A percentile compares a stretch with the other conserved stretches of the same genome.
phyloP scores from a whole-genome alignment of 2,888 invertebrate species.

The Linnaemya vulpina region DNA sequence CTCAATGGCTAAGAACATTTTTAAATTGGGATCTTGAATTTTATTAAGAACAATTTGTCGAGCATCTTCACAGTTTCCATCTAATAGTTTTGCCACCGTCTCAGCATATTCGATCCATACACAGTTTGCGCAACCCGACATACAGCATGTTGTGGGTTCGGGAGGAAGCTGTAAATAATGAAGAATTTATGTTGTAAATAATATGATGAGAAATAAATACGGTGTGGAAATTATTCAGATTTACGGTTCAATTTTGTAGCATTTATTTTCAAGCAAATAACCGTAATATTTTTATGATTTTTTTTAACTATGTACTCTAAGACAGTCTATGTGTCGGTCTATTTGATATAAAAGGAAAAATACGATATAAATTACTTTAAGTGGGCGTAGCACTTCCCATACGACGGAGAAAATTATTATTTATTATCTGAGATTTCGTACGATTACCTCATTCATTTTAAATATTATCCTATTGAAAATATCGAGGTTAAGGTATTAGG shows the following conservation, averaged over 20 bases:
- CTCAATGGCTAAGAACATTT: constrained; percentile 92
- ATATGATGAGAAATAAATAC: not conserved
- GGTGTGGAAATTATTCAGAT: not conserved
- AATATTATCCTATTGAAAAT: too few relatives aligned
- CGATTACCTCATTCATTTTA: too few relatives aligned
- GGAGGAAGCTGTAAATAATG: constrained; percentile 79
- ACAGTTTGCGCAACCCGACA: constrained; percentile 96
- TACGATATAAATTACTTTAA: too few relatives aligned
- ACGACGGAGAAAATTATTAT: too few relatives aligned
- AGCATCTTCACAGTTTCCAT: constrained; percentile 88
- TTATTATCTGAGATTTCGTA: too few relatives aligned
- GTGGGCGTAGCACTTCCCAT: too few relatives aligned
- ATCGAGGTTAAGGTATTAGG: too few relatives aligned
- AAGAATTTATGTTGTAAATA: constrained; percentile 23
- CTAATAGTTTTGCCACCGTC: constrained; percentile 86
- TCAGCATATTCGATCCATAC: constrained; percentile 96
- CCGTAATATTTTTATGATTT: too few relatives aligned
- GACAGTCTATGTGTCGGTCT: too few relatives aligned
- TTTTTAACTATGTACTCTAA: too few relatives aligned
- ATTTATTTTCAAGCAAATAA: not conserved
- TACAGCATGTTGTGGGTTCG: constrained; percentile 92
- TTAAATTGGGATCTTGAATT: constrained; percentile 91
- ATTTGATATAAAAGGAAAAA: too few relatives aligned
- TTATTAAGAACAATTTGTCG: constrained; percentile 88
- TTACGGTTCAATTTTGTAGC: not conserved